These are phyloP conservation scores for Saccostrea cuccullata DNA, from an alignment of 1,140 invertebrate species.

Conservation along the genomic window DNA sequence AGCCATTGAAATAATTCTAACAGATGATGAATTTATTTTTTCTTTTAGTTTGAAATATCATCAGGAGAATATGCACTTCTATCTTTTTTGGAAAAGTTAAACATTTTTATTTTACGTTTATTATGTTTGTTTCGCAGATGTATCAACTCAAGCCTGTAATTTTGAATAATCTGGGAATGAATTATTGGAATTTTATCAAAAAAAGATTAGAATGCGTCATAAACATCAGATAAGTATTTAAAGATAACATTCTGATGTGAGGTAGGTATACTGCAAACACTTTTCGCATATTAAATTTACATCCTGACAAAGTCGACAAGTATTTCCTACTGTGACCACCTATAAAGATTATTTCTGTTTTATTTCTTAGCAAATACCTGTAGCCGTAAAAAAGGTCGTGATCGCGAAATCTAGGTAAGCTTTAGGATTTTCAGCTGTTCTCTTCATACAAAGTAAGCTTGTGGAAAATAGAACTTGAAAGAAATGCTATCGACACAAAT, in stretches of 20 bases:
- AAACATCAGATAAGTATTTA: background rate
- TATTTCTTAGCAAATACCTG: background rate
- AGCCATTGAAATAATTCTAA: too few species aligned
- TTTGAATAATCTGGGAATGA: background rate
- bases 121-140: too few species aligned
- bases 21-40: too few species aligned
- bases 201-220: background rate
- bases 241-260: background rate
- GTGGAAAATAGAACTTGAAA: too few species aligned
- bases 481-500: background rate
- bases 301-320: background rate
- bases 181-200: constrained; percentile 13
- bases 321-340: constrained; percentile 15
- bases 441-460: too few species aligned
- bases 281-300: constrained; percentile 14
- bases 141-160: too few species aligned
- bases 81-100: too few species aligned
- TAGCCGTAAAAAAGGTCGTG: background rate
- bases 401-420: background rate
- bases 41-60: too few species aligned
- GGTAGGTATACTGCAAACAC: background rate
- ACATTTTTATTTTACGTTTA: too few species aligned
- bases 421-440: too few species aligned
- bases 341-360: background rate
- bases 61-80: too few species aligned